Evolutionary conservation across 1,140 invertebrate genomes (phyloP).

Genomic region (Onthophagus taurus): DNA sequence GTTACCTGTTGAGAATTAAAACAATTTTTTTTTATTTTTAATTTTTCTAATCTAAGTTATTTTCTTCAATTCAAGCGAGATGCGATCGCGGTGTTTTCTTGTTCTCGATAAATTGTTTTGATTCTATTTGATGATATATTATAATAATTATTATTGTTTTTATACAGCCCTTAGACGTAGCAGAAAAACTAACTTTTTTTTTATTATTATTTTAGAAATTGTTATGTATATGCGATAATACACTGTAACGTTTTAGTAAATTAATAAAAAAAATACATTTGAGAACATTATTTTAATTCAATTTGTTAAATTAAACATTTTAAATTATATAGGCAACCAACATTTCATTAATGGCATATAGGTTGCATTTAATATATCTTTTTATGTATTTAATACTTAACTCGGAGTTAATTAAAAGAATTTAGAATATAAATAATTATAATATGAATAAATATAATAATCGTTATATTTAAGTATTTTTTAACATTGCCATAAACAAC

Average conservation of each 20-base stretch:
- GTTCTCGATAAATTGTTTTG: neutral
- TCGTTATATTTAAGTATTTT: no score
- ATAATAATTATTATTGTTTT: neutral
- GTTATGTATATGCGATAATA: neutral
- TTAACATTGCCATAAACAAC: no score
- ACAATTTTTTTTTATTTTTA: neutral
- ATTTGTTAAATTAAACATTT: no score
- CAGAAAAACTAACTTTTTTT: neutral
- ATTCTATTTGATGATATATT: neutral
- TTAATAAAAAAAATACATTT: slow-evolving; percentile 1
- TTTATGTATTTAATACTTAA: no score
- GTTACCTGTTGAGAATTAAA: slow-evolving; percentile 1
- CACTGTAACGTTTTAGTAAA: neutral
- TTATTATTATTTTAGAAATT: no score
- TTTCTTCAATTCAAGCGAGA: neutral
- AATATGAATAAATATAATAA: no score
- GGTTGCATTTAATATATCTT: no score
- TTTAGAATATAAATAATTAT: no score
- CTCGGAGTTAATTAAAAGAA: no score
- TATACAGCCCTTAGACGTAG: neutral
- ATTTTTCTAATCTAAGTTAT: neutral
- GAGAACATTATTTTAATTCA: no score
- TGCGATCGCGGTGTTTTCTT: neutral
- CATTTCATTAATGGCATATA: no score
- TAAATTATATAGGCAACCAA: no score